These are phyloP conservation scores for Pseudanteris insignis DNA, from an alignment of 2,888 invertebrate genomes.

Conservation along the genomic window DNA sequence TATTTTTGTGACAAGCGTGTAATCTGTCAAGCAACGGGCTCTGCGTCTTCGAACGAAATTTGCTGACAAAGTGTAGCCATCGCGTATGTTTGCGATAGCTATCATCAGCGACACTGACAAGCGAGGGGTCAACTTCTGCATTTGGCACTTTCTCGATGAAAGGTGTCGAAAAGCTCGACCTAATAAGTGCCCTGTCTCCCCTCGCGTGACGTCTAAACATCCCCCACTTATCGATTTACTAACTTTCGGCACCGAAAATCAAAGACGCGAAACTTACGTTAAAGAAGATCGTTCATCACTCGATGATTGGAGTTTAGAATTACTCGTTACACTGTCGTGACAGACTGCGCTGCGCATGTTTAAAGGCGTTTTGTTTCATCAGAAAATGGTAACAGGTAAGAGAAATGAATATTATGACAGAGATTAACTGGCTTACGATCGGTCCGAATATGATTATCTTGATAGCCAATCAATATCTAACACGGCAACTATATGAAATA, in stretches of 20 bases:
- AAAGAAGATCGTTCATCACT: too few species aligned
- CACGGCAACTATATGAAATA: conserved; percentile 18
- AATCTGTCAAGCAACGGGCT: conserved; percentile 10
- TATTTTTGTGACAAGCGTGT: conserved; percentile 7
- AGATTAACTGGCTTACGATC: too few species aligned
- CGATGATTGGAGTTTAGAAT: too few species aligned
- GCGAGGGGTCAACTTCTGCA: conserved; percentile 38
- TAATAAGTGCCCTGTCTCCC: conserved; percentile 33
- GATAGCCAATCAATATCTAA: conserved; percentile 12
- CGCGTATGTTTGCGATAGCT: conserved; percentile 29
- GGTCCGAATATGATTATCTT: conserved; percentile 16
- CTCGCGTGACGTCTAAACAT: background rate
- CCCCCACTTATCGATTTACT: conserved; percentile 32
- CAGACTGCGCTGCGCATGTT: too few species aligned
- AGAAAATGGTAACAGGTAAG: too few species aligned
- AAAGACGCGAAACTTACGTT: too few species aligned
- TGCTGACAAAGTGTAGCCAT: conserved; percentile 10
- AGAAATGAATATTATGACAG: too few species aligned
- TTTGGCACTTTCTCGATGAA: conserved; percentile 41
- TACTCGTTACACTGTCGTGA: too few species aligned
- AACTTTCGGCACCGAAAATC: too few species aligned
- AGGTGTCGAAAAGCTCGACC: conserved; percentile 36
- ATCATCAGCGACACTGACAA: conserved; percentile 24
- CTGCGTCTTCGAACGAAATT: background rate
- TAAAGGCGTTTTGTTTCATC: too few species aligned